phyloP scores from a whole-genome alignment of 1,140 invertebrate genomes.

The Alviniconcha marisindica region DNA sequence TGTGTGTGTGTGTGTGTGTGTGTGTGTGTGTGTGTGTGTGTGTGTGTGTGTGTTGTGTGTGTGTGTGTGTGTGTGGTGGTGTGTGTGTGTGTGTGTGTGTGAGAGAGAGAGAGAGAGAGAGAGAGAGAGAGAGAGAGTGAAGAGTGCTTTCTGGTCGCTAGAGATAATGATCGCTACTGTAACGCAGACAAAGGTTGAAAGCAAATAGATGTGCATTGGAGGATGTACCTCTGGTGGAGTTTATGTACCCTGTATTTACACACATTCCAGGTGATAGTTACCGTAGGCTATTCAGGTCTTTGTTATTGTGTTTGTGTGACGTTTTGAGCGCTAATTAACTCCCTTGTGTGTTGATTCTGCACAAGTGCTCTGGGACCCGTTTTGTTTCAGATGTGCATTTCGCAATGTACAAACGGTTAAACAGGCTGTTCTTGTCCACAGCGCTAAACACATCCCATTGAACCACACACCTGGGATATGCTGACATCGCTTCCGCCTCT shows the following conservation, averaged over 20 bases:
- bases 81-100: background rate
- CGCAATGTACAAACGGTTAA: background rate
- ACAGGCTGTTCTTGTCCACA: background rate
- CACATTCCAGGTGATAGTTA: background rate
- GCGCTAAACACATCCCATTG: background rate
- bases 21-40: background rate
- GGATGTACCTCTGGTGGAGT: background rate
- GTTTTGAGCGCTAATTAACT: no score
- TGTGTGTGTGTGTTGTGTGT: background rate
- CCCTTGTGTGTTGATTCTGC: no score
- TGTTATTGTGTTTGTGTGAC: no score
- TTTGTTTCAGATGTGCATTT: background rate
- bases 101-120: constrained; percentile 40
- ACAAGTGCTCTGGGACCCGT: background rate
- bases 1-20: background rate
- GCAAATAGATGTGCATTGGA: background rate
- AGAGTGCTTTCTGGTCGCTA: background rate
- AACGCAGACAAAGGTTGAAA: background rate
- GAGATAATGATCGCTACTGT: background rate
- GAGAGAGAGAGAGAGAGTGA: constrained; percentile 44
- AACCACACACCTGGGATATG: background rate
- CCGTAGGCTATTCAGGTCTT: background rate
- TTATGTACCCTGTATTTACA: background rate
- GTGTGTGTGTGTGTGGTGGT: background rate
- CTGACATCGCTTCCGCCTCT: background rate